Percentiles rank a stretch among this genome's conserved stretches.
Evolutionary conservation across 1,140 invertebrate species (phyloP).

Genomic region (Eueides isabella): DNA sequence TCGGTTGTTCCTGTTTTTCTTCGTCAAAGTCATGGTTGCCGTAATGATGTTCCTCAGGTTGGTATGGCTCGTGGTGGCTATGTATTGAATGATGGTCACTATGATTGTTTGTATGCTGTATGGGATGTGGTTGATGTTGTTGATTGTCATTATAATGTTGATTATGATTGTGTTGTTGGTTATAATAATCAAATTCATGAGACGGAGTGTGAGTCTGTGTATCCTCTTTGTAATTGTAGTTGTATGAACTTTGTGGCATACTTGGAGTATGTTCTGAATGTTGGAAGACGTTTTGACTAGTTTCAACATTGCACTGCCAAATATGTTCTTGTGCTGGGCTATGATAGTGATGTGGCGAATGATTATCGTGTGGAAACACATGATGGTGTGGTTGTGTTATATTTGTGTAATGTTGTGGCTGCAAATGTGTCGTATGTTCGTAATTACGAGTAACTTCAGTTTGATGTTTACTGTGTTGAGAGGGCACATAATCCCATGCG

Average conservation of each 20-base stretch:
- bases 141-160: neutral
- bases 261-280: slow-evolving; percentile 24
- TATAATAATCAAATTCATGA: slow-evolving; percentile 2
- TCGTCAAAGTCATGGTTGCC: slow-evolving; percentile 22
- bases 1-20: slow-evolving; percentile 4
- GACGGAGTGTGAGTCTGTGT: neutral
- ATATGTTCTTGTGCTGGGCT: slow-evolving; percentile 9
- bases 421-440: slow-evolving; percentile 16
- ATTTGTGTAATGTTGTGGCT: slow-evolving; percentile 12
- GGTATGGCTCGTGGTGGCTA: slow-evolving; percentile 19
- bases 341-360: slow-evolving; percentile 6
- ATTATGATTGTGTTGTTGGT: neutral
- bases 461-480: slow-evolving; percentile 32
- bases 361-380: neutral
- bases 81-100: slow-evolving; percentile 17
- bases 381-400: neutral
- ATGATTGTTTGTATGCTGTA: neutral
- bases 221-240: neutral
- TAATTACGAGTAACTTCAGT: slow-evolving; percentile 14
- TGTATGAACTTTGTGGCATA: neutral
- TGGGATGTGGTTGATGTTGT: neutral
- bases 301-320: slow-evolving; percentile 25
- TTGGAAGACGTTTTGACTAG: slow-evolving; percentile 26
- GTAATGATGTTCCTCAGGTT: slow-evolving; percentile 22
- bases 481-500: slow-evolving; percentile 57